Base-by-base conservation (phyloP, 1,140 invertebrate species). In the Hyles euphorbiae region DNA sequence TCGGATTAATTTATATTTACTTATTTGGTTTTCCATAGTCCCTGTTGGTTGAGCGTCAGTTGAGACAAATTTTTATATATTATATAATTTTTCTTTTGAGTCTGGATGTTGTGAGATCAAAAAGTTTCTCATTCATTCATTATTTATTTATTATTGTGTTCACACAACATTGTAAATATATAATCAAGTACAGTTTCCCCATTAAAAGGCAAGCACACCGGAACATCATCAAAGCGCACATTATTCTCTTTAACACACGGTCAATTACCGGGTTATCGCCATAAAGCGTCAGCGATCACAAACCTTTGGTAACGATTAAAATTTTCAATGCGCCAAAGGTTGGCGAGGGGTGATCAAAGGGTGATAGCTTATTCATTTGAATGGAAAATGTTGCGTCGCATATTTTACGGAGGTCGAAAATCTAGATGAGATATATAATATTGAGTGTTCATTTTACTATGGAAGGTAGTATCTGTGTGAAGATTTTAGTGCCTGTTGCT, bases 201-300 rank as follows among this genome's bases (percentile, higher is more conserved):
- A 4, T 56, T 56, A 56, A 50, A 36, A 9, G 10, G 45, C 36
- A 61, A 53, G 55, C 59, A 57, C 57, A 65, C 58, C 48, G 59
- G 55, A 34, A 44, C 50, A 56, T 63, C 74, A 76, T 78, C 77
- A 81, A 78, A 77, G 76, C 72, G 40, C 40, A 50, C 59, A 67
- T 51, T 74, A 80, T 81, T 81, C 75, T 67, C 69, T 78, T 78
- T 81, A 60, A 62, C 65, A 57, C 67, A 74, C 63, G 76, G 69
- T 72, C 78, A 82, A 81, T 85, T 85, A 83, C 64, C 61, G 71
- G 56, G 61, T 72, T 76, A 80, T 80, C 77, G 65, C 59, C 70
- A 73, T 74, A 59, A 72, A 76, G 74, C 75, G 65, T 67, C 70
- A 67, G 63, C 60, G 75, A 71, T 78, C 73, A 61, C 60, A 72